phyloP scores from a whole-genome alignment of 2,888 invertebrate genomes.

The Diploptera punctata region DNA sequence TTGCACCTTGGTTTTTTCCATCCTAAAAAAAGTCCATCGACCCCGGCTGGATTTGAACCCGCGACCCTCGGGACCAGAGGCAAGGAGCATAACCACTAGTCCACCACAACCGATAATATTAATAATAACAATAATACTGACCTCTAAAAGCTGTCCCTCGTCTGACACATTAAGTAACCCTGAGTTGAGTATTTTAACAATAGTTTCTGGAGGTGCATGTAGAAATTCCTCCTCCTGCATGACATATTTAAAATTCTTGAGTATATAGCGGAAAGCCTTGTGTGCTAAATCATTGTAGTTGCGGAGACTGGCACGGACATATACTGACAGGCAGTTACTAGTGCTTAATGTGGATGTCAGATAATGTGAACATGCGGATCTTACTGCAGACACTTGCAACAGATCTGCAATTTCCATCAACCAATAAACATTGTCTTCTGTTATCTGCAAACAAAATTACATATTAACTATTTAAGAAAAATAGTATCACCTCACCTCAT shows the following conservation, averaged over 20 bases:
- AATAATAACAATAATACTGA: slow-evolving; percentile 22
- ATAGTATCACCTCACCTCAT: no score
- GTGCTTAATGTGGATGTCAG: slow-evolving; percentile 47
- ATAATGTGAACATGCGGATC: slow-evolving; percentile 48
- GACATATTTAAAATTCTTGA: slow-evolving; percentile 48
- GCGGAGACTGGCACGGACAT: slow-evolving; percentile 46
- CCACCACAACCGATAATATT: no score
- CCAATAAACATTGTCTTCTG: slow-evolving; percentile 48
- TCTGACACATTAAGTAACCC: slow-evolving; percentile 47
- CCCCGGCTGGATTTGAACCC: no score
- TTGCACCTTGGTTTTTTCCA: no score
- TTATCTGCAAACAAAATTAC: slow-evolving; percentile 48
- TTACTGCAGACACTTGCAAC: slow-evolving; percentile 48
- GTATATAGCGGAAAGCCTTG: slow-evolving; percentile 47
- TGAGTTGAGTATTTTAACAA: slow-evolving; percentile 46
- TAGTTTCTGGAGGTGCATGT: slow-evolving; percentile 46
- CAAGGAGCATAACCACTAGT: no score
- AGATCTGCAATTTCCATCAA: slow-evolving; percentile 49
- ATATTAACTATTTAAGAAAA: no score
- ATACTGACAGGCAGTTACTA: slow-evolving; percentile 47
- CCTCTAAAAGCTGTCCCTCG: slow-evolving; percentile 48
- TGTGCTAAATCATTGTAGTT: slow-evolving; percentile 48
- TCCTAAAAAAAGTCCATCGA: no score
- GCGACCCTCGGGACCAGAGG: no score
- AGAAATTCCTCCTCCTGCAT: slow-evolving; percentile 48